Percentiles rank a stretch among this genome's conserved stretches.
Evolutionary conservation across 2,888 invertebrate genomes (phyloP).

Genomic region (Podabrus alpinus): DNA sequence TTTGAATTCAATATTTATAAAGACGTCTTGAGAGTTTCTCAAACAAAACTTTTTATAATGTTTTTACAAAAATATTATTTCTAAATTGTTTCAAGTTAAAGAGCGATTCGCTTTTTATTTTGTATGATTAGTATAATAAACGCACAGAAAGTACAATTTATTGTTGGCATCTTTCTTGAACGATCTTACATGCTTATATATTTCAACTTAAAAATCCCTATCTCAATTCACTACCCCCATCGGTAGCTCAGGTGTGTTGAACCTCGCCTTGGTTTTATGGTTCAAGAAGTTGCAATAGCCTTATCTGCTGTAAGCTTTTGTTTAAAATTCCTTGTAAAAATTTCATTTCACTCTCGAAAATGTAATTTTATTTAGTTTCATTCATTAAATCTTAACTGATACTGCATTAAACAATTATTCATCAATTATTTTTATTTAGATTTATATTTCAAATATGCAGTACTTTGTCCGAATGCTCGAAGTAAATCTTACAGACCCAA

Average conservation of each 20-base stretch:
- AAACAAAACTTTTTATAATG: conserved; percentile 21
- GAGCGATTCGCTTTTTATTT: not conserved
- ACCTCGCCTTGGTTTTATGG: not conserved
- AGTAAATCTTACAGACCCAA: not conserved
- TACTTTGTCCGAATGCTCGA: not conserved
- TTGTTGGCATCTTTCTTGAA: not conserved
- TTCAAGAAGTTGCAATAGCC: not conserved
- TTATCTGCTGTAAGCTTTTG: not conserved
- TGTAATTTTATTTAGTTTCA: not conserved
- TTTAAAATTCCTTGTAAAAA: no score
- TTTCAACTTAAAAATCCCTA: not conserved
- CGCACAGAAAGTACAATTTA: not conserved
- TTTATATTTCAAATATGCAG: no score
- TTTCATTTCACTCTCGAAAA: not conserved
- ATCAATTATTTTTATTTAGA: no score
- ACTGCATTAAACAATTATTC: no score
- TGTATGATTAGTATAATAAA: not conserved
- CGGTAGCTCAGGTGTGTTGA: no score
- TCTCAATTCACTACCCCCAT: no score
- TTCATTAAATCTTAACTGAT: no score
- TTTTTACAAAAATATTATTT: conserved; percentile 3
- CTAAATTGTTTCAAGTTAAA: not conserved
- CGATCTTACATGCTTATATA: not conserved
- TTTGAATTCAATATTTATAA: conserved; percentile 29
- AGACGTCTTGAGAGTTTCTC: conserved; percentile 18